These are phyloP conservation scores for Hetaerina titia DNA, from an alignment of 2,888 invertebrate genomes.

Conservation along the genomic window DNA sequence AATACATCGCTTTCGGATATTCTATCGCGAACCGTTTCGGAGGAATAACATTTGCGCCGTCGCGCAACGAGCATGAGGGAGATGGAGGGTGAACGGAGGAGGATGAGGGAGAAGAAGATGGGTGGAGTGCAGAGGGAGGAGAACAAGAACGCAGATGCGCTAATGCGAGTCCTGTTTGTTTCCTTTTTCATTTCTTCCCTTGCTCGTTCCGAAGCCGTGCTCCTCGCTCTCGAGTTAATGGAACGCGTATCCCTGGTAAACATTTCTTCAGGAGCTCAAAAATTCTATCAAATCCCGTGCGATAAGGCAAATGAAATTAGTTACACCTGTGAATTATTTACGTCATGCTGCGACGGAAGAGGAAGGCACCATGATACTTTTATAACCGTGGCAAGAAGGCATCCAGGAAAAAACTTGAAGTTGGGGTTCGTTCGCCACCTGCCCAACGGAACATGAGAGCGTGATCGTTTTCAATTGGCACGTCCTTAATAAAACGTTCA, in stretches of 20 bases:
- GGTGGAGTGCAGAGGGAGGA: not conserved
- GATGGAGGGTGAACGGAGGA: not conserved
- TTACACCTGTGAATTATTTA: not conserved
- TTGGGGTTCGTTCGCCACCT: not conserved
- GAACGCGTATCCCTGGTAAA: not conserved
- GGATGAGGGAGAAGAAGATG: not conserved
- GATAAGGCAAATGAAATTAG: not conserved
- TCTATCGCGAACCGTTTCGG: not conserved
- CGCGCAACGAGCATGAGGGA: not conserved
- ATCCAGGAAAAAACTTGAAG: not conserved
- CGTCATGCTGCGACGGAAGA: not conserved
- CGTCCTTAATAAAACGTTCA: too few relatives aligned
- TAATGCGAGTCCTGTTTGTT: constrained; percentile 16
- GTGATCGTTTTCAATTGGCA: not conserved
- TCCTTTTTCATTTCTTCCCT: not conserved
- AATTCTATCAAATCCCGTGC: not conserved
- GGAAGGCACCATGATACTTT: not conserved
- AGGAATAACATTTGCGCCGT: constrained; percentile 15
- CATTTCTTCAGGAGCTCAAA: not conserved
- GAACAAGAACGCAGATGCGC: not conserved
- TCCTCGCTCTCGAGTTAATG: not conserved
- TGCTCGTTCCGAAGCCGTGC: not conserved
- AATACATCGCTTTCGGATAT: constrained; percentile 40
- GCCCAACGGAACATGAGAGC: not conserved
- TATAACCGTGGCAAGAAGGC: not conserved